phyloP scores from a whole-genome alignment of 2,113 vertebrate species.

The Hiodon alosoides region DNA sequence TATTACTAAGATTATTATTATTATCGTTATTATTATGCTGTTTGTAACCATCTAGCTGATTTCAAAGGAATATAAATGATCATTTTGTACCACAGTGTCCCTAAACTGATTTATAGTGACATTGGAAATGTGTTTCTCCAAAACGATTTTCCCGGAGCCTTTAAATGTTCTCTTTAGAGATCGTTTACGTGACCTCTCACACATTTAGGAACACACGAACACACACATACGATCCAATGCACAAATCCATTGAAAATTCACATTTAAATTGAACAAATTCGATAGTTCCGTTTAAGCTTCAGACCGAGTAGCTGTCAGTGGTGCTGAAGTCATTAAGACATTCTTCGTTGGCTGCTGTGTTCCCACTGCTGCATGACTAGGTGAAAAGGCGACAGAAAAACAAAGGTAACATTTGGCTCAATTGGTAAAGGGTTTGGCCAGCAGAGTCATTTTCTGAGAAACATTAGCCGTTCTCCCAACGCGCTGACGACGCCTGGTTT shows the following conservation, averaged over 20 bases:
- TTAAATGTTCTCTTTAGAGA: no score
- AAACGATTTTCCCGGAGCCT: background rate
- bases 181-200: no score
- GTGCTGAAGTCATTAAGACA: conserved; percentile 35
- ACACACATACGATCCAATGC: no score
- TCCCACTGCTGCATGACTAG: conserved; percentile 26
- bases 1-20: no score
- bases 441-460: conserved; percentile 28
- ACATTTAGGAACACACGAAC: no score
- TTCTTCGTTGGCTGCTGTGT: background rate
- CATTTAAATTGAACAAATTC: background rate
- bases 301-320: conserved; percentile 34
- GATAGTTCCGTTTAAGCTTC: background rate
- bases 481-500: conserved; percentile 16
- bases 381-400: conserved; percentile 22
- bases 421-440: conserved; percentile 28
- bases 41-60: no score
- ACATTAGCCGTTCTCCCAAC: conserved; percentile 25
- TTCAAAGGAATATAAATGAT: no score
- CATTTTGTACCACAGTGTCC: no score
- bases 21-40: no score
- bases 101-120: no score
- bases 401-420: background rate
- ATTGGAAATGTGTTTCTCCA: background rate
- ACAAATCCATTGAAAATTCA: background rate